phyloP scores from a whole-genome alignment of 1,140 invertebrate species.

The Drosophila sucinea region DNA sequence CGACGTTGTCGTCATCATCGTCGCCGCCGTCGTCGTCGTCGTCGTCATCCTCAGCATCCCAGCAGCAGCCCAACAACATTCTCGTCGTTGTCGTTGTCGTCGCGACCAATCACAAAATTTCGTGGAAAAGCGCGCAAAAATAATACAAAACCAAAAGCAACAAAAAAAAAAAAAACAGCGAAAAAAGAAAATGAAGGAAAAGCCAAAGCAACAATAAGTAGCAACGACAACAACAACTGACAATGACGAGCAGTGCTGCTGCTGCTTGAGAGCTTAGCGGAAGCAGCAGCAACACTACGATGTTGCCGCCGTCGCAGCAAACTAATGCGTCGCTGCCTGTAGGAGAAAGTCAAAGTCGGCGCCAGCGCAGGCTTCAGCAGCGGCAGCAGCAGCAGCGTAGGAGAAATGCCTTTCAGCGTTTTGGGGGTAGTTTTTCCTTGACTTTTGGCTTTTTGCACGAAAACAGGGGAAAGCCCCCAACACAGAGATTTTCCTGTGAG shows the following conservation, averaged over 20 bases:
- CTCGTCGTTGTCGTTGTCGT: slow-evolving; percentile 45
- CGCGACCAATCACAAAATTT: slow-evolving; percentile 81
- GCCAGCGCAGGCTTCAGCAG: slow-evolving; percentile 18
- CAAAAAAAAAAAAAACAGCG: slow-evolving; percentile 65
- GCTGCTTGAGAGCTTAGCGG: too few relatives aligned
- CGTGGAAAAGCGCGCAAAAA: slow-evolving; percentile 81
- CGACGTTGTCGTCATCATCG: slow-evolving; percentile 53
- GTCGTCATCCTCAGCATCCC: slow-evolving; percentile 67
- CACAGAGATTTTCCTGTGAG: slow-evolving; percentile 27
- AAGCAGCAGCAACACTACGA: not conserved
- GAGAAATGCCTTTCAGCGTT: slow-evolving; percentile 50
- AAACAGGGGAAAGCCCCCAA: slow-evolving; percentile 27
- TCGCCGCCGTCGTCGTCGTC: slow-evolving; percentile 55
- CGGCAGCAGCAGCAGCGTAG: slow-evolving; percentile 49
- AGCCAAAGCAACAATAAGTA: slow-evolving; percentile 41
- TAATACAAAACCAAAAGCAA: slow-evolving; percentile 48
- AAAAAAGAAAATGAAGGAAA: slow-evolving; percentile 33
- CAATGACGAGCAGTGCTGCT: slow-evolving; percentile 65
- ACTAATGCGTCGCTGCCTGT: slow-evolving; percentile 66
- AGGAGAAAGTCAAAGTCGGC: slow-evolving; percentile 53
- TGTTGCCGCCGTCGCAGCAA: slow-evolving; percentile 60
- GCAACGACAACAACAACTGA: slow-evolving; percentile 50
- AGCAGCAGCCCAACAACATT: slow-evolving; percentile 31
- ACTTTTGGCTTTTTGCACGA: slow-evolving; percentile 32
- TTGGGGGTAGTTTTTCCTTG: slow-evolving; percentile 67